These are phyloP conservation scores for Drosophila melanogaster DNA, from an alignment of 1,140 invertebrate genomes.

Conservation along the genomic window DNA sequence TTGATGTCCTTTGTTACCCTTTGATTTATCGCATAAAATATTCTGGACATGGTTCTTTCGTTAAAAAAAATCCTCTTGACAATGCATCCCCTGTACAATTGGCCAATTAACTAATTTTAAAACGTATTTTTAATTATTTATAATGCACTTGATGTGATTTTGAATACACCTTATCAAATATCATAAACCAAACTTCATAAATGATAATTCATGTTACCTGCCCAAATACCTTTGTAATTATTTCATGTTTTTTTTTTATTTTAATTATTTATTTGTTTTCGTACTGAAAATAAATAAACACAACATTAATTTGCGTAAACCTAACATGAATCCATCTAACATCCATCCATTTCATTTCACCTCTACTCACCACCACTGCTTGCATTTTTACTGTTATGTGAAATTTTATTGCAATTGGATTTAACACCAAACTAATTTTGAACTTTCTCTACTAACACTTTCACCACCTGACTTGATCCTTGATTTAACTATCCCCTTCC, in stretches of 20 bases:
- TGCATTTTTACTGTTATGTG: constrained; percentile 30
- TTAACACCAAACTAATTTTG: constrained; percentile 14
- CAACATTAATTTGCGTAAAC: not conserved
- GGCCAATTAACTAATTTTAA: not conserved
- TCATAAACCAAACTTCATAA: not conserved
- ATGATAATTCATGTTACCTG: not conserved
- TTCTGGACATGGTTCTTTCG: constrained; percentile 20
- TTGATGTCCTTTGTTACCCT: constrained; percentile 7
- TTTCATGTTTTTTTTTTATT: not conserved
- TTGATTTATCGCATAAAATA: constrained; percentile 44
- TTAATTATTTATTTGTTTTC: not conserved
- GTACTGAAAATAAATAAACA: not conserved
- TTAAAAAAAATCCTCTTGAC: not conserved
- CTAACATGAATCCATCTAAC: not conserved
- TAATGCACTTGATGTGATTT: constrained; percentile 7
- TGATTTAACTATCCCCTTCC: constrained; percentile 4
- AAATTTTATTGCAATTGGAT: constrained; percentile 12
- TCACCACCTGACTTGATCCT: constrained; percentile 12
- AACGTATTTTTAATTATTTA: not conserved
- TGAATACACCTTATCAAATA: not conserved
- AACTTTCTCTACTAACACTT: constrained; percentile 1
- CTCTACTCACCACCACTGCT: constrained; percentile 35
- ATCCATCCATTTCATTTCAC: constrained; percentile 18
- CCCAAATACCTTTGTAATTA: not conserved
- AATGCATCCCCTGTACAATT: constrained; percentile 12